phyloP scores from a whole-genome alignment of 2,113 vertebrate species.

The Corythoichthys haematopterus region DNA sequence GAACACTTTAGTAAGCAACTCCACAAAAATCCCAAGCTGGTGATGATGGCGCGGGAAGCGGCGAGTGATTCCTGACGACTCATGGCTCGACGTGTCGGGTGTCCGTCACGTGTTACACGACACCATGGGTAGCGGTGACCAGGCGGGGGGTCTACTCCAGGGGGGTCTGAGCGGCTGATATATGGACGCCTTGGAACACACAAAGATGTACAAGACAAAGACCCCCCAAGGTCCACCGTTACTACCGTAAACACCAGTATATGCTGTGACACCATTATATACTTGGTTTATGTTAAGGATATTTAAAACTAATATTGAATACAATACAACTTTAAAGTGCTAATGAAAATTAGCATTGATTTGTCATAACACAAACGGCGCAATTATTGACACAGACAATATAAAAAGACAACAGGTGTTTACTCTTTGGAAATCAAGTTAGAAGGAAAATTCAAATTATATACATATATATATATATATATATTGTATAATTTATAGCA shows the following conservation, averaged over 20 bases:
- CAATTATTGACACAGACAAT: too few species aligned
- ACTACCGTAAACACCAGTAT: background rate
- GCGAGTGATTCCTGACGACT: background rate
- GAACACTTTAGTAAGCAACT: background rate
- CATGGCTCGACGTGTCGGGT: background rate
- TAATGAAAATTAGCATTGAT: too few species aligned
- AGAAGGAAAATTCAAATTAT: too few species aligned
- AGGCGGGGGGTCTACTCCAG: background rate
- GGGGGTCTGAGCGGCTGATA: conserved; percentile 4
- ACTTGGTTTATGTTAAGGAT: too few species aligned
- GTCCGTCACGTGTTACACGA: background rate
- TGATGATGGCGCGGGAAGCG: background rate
- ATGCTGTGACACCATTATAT: background rate
- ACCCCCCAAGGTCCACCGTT: background rate
- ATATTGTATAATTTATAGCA: too few species aligned
- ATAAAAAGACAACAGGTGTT: too few species aligned
- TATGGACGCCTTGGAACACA: conserved; percentile 2
- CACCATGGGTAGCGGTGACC: background rate
- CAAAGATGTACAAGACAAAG: conserved; percentile 7
- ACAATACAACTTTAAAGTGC: too few species aligned
- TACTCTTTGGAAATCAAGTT: too few species aligned
- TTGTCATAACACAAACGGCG: too few species aligned
- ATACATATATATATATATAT: too few species aligned
- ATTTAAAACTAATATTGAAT: too few species aligned
- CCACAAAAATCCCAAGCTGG: background rate